phyloP scores from a whole-genome alignment of 2,113 vertebrate genomes.

The Apodemus speciosus region DNA sequence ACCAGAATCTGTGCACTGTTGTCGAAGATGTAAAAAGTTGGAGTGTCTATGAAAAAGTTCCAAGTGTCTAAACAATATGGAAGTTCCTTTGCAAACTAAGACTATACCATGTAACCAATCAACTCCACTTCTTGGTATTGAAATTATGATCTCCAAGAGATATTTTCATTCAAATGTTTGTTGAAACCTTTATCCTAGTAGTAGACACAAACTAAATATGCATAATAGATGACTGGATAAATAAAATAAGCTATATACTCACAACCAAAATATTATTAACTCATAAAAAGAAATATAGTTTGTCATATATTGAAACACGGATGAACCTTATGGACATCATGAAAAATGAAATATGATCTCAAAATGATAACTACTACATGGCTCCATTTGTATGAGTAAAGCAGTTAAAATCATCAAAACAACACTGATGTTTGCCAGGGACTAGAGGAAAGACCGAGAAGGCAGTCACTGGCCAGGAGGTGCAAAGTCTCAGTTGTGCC shows the following conservation, averaged over 20 bases:
- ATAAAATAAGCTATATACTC: not conserved
- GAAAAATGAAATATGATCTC: not conserved
- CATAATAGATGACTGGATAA: not conserved
- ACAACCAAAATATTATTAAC: not conserved
- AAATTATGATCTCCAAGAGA: slow-evolving; percentile 19
- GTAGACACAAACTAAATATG: not conserved
- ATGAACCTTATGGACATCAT: not conserved
- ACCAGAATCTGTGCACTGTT: not conserved
- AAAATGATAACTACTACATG: not conserved
- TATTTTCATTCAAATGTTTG: not conserved
- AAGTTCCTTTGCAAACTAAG: slow-evolving; percentile 8
- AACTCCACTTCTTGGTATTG: not conserved
- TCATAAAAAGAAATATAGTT: not conserved
- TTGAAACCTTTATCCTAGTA: not conserved
- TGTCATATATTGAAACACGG: not conserved
- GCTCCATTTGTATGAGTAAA: not conserved
- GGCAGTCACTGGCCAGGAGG: not conserved
- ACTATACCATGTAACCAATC: not conserved
- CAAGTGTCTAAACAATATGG: not conserved
- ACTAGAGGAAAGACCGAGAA: not conserved
- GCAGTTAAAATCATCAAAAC: not conserved
- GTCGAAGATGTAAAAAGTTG: not conserved
- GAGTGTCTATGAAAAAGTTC: not conserved
- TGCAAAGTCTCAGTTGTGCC: not conserved
- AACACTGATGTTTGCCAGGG: not conserved